A percentile compares a stretch with the other conserved stretches of the same genome.
Evolutionary conservation across 2,113 vertebrate genomes (phyloP).

Genomic region (Gnathonemus longibarbis): DNA sequence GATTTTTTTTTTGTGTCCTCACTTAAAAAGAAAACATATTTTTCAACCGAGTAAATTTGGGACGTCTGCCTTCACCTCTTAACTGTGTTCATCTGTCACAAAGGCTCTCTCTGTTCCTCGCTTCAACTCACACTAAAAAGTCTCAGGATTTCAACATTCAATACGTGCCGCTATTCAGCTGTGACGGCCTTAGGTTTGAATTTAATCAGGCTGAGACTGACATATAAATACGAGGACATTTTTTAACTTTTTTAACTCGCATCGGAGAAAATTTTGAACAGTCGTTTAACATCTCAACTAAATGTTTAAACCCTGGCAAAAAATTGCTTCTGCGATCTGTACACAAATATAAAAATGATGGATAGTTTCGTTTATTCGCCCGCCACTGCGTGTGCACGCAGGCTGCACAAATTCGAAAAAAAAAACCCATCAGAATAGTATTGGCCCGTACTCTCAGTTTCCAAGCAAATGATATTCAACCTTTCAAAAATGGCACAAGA

Average conservation of each 20-base stretch:
- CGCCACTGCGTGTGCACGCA: background rate
- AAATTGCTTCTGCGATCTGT: background rate
- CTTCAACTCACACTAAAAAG: background rate
- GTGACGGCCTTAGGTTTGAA: background rate
- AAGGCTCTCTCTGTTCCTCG: background rate
- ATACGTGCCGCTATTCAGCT: background rate
- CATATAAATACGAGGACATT: background rate
- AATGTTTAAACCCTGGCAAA: background rate
- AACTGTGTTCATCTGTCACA: background rate
- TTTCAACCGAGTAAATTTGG: background rate
- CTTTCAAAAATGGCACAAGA: background rate
- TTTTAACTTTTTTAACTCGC: background rate
- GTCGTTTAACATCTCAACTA: background rate
- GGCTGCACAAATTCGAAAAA: background rate
- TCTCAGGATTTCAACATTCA: background rate
- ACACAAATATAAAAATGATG: background rate
- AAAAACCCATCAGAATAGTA: background rate
- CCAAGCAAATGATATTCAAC: background rate
- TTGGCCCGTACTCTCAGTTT: background rate
- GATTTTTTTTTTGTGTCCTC: background rate
- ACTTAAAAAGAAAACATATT: background rate
- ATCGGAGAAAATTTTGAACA: background rate
- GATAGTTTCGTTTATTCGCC: background rate
- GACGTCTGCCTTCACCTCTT: background rate
- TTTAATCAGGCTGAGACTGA: background rate